Evolutionary conservation across 2,888 invertebrate species (phyloP).

Genomic region (Troilus luridus): DNA sequence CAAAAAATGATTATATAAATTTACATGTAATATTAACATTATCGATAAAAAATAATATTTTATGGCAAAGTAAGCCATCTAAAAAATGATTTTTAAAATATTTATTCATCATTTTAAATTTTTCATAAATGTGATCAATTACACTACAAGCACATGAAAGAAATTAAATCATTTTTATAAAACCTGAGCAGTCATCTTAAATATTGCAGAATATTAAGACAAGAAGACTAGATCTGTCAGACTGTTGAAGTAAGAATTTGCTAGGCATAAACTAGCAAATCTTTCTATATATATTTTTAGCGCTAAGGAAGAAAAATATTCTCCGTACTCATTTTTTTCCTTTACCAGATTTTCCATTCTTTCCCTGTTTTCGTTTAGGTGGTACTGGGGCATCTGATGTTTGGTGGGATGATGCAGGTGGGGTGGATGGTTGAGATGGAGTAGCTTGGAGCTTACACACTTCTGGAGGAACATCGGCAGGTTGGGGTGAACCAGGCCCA

Average conservation of each 20-base stretch:
- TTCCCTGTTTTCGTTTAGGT: slow-evolving; percentile 63
- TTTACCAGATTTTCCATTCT: slow-evolving; percentile 61
- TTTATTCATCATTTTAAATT: neutral
- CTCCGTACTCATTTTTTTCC: slow-evolving; percentile 59
- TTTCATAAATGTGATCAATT: neutral
- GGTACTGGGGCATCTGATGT: slow-evolving; percentile 65
- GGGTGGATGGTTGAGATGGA: slow-evolving; percentile 44
- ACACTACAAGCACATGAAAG: neutral
- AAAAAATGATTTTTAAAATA: slow-evolving; percentile 1
- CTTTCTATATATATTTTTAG: neutral
- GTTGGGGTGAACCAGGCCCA: slow-evolving; percentile 61
- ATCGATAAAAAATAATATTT: slow-evolving; percentile 10
- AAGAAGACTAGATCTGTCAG: slow-evolving; percentile 57
- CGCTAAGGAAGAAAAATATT: slow-evolving; percentile 8
- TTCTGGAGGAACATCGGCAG: slow-evolving; percentile 51
- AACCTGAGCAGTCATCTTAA: slow-evolving; percentile 43
- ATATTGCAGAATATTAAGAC: slow-evolving; percentile 29
- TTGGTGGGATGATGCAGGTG: slow-evolving; percentile 37
- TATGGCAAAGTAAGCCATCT: slow-evolving; percentile 7
- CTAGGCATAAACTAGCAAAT: slow-evolving; percentile 17
- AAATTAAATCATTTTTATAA: slow-evolving; percentile 33
- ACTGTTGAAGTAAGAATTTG: slow-evolving; percentile 48
- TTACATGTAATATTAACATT: neutral
- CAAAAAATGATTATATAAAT: neutral
- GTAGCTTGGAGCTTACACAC: slow-evolving; percentile 51